Evolutionary conservation across 2,797 vertebrate genomes (phyloP), one percentile per base, ranked within the genome.

Genomic region (Valencia hispanica): DNA sequence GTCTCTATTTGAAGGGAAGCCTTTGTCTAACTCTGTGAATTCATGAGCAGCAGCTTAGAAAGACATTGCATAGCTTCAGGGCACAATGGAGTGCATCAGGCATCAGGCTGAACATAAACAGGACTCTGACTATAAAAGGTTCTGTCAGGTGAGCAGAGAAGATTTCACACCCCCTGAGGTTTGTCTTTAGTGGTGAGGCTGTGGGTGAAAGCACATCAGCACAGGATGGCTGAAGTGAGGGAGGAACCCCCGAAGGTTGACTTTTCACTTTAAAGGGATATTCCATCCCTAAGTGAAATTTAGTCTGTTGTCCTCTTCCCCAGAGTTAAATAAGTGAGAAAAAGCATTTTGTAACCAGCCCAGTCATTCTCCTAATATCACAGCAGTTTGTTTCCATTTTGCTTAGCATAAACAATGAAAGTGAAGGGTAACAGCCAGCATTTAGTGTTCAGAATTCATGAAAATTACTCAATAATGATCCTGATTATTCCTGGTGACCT

Each of bases 81-180:
- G 34, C 53, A 77, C 27, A 72, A 27, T 14, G 10, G 22, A n/a
- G 47, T 15, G 17, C 68, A 79, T 65, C 63, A n/a, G 18, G 17
- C 71, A 78, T 59, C 63, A 22, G 18, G 41, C 11, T 34, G 4
- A 5, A 7, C 32, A 36, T 73, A 20, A 74, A 75, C 34, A 79
- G 36, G 25, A 79, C 39, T 22, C 27, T 51, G 30, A 20, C 32
- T 74, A 75, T n/a, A 71, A 65, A 36, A 63, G 78, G 72, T 50
- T 77, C 63, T 81, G 66, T 81, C 72, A 69, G 74, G 63, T 78
- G 50, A 73, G 74, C 22, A 51, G 6, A 82, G 74, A 74, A 70
- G 2, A 63, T 70, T 81, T 74, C 63, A 75, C 70, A 83, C 45
- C 66, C 59, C 48, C 45, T 72, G 59, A 76, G 74, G 72, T 68